Base-by-base conservation (phyloP, 2,888 invertebrate genomes). In the Chloromyia formosa region DNA sequence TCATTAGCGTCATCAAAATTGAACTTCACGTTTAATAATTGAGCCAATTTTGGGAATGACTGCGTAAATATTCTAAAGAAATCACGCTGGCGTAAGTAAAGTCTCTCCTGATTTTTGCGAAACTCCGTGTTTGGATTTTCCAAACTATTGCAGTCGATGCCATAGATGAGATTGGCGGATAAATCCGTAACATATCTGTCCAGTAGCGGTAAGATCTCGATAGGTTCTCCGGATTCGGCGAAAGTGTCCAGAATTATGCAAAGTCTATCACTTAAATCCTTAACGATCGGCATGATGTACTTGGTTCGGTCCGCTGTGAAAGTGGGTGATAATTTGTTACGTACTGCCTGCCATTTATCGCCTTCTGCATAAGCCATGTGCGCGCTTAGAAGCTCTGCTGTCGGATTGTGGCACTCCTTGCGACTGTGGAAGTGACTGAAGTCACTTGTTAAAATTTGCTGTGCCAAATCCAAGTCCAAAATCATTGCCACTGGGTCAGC, bases 231-330 rank as follows among this genome's bases (percentile, higher is more conserved):
- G 23, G 23, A 74, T 60, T 75, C 72, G 10, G 79, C 62, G 0
- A 78, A 73, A 3, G 82, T 40, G 77, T 79, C 56, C 75, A 83
- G 66, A 35, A 82, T 82, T 0, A 78, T 68, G 0, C 80, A 78
- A 62, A 83, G 81, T 0, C 80, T 77, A 1, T 83, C 77, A 0
- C 81, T 61, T 40, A 56, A 42, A 2, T 79, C 75, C 1, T 78
- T 75, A 54, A 84, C 78, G 0, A 80, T 78, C 2, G 78, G 77
- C 74, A 82, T 83, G 86, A 87, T 87, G 49, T 81, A 82, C 75
- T 85, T 87, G 83, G 88, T 86, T 80, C 87, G 88, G 3, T 86
- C 84, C 0, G 86, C 84, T 7, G 87, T 86, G 78, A 88, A 88
- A 0, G 87, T 86, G 0, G 87, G 86, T 1, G 86, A 84, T 60